phyloP scores from a whole-genome alignment of 2,888 invertebrate genomes.

The Oscheius myriophilus region DNA sequence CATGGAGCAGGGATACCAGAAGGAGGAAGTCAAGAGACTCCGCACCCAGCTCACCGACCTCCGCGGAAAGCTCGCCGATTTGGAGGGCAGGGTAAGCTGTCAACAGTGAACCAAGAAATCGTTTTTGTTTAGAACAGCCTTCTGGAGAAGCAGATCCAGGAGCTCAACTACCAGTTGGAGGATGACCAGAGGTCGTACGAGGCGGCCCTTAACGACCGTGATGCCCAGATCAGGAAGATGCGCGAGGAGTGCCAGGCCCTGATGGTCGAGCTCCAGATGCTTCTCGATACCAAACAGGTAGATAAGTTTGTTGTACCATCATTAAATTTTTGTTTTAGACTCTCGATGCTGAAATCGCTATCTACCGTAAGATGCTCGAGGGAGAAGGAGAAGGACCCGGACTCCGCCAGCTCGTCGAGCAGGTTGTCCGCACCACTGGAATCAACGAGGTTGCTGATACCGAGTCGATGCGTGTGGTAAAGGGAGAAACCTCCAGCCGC shows the following conservation, averaged over 20 bases:
- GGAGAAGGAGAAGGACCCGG: slow-evolving; percentile 74
- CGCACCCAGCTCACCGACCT: slow-evolving; percentile 72
- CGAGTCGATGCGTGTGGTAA: slow-evolving; percentile 66
- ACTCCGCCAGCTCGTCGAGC: slow-evolving; percentile 70
- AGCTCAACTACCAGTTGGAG: slow-evolving; percentile 73
- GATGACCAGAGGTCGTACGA: slow-evolving; percentile 73
- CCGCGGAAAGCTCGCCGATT: slow-evolving; percentile 72
- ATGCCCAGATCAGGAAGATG: slow-evolving; percentile 71
- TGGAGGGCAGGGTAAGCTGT: slow-evolving; percentile 71
- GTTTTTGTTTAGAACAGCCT: slow-evolving; percentile 71
- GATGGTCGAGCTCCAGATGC: slow-evolving; percentile 71
- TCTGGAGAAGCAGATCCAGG: slow-evolving; percentile 74
- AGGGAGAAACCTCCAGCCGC: slow-evolving; percentile 74
- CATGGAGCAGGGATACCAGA: slow-evolving; percentile 73
- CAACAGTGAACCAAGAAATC: neutral
- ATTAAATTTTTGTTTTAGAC: slow-evolving; percentile 55
- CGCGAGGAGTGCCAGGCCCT: slow-evolving; percentile 71
- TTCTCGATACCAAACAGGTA: slow-evolving; percentile 74
- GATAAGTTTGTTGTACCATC: neutral
- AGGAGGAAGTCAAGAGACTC: slow-evolving; percentile 74
- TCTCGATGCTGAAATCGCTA: slow-evolving; percentile 75
- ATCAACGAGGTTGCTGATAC: slow-evolving; percentile 66
- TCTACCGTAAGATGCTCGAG: slow-evolving; percentile 75
- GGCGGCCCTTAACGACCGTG: slow-evolving; percentile 71
- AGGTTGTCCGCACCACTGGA: slow-evolving; percentile 70